These are phyloP conservation scores for Pseudorectes ferrugineus DNA, from an alignment of 2,113 vertebrate genomes.

Conservation along the genomic window DNA sequence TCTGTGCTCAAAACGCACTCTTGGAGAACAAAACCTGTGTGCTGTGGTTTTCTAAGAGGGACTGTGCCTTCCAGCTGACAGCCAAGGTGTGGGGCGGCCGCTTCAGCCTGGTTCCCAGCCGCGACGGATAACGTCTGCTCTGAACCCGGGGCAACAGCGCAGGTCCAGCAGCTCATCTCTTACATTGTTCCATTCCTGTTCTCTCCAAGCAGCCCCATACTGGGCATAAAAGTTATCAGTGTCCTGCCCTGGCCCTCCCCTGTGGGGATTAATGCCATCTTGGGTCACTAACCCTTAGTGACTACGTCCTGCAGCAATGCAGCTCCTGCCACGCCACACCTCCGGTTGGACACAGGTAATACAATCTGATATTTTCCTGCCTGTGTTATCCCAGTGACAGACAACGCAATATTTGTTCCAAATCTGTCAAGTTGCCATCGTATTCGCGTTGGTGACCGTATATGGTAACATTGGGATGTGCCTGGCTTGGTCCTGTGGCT, in stretches of 20 bases:
- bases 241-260: not conserved
- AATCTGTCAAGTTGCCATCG: constrained; percentile 62
- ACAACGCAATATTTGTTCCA: constrained; percentile 38
- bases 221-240: not conserved
- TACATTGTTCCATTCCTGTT: not conserved
- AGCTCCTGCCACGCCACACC: constrained; percentile 14
- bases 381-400: not conserved
- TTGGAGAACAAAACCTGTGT: not conserved
- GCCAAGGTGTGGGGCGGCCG: rapidly evolving
- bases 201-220: not conserved
- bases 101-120: not conserved
- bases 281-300: constrained; percentile 17
- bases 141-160: not conserved
- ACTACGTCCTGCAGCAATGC: not conserved
- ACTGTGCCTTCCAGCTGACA: not conserved
- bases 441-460: constrained; percentile 39
- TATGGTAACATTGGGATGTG: constrained; percentile 29
- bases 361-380: constrained; percentile 57
- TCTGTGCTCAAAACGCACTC: not conserved
- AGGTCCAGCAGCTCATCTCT: not conserved
- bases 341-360: constrained; percentile 44
- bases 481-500: constrained; percentile 5
- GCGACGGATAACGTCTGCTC: rapidly evolving
- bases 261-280: not conserved
- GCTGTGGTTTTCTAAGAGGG: not conserved